These are phyloP conservation scores for Synchiropus splendidus DNA, from an alignment of 2,113 vertebrate species.

Conservation along the genomic window DNA sequence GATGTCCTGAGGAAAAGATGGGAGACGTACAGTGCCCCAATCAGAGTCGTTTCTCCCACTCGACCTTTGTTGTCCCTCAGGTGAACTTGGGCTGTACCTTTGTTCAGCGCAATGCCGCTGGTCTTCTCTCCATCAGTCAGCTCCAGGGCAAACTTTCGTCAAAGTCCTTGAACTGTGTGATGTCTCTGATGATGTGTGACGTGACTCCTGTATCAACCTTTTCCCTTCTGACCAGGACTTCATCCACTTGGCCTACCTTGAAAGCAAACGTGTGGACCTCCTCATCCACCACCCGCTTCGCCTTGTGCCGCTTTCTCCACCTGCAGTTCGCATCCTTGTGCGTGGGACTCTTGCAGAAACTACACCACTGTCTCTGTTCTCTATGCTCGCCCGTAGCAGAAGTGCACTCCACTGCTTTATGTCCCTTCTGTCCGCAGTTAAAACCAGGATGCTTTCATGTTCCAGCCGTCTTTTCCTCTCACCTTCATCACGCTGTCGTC, in stretches of 20 bases:
- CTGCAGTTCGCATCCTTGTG: no score
- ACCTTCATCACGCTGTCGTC: no score
- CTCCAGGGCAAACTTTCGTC: not conserved
- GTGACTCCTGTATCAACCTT: not conserved
- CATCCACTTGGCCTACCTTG: not conserved
- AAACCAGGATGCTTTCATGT: no score
- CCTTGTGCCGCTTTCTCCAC: not conserved
- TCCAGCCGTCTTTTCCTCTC: no score
- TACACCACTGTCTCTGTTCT: no score
- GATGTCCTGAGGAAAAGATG: slow-evolving; percentile 5
- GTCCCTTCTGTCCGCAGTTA: no score
- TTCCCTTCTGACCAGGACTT: not conserved
- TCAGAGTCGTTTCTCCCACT: not conserved
- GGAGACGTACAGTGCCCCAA: slow-evolving; percentile 1
- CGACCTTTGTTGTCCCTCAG: not conserved
- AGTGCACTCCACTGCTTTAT: no score
- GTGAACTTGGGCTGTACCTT: not conserved
- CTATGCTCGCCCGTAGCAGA: no score
- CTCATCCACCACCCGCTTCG: not conserved
- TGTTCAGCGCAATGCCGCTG: not conserved
- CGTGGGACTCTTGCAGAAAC: no score
- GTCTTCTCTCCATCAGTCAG: not conserved
- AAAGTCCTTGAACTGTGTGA: not conserved
- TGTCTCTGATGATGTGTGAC: not conserved
- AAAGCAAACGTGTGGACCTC: not conserved